Conservation (phyloP, 2,113 vertebrate genomes). For the Phyllostomus hastatus region DNA sequence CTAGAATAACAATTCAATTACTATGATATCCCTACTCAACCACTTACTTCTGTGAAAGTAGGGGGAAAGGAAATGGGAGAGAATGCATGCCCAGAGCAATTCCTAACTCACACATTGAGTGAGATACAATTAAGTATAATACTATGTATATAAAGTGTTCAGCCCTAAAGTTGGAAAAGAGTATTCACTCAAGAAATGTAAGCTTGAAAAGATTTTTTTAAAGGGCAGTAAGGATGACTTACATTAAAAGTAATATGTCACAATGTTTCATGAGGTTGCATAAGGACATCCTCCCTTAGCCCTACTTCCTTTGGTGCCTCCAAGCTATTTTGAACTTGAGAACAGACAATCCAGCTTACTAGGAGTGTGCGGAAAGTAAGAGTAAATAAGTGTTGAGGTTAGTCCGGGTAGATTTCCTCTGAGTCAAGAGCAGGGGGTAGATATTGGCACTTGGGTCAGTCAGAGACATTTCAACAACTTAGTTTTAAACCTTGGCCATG, state of each 20-base stretch:
- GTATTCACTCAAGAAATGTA: not conserved
- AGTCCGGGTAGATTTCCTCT: not conserved
- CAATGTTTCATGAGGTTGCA: not conserved
- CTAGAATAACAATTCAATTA: not conserved
- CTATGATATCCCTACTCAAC: not conserved
- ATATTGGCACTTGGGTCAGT: not conserved
- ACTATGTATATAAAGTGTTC: not conserved
- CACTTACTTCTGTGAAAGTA: not conserved
- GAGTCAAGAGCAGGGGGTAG: not conserved
- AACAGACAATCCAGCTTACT: not conserved
- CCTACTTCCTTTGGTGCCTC: not conserved
- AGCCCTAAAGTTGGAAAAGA: not conserved
- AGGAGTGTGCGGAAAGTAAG: not conserved
- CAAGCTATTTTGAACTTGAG: not conserved
- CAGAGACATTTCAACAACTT: not conserved
- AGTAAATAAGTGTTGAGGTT: not conserved
- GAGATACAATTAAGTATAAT: not conserved
- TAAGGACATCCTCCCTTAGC: not conserved
- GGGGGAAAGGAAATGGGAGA: not conserved
- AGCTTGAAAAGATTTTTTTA: not conserved
- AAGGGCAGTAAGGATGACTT: slow-evolving; percentile 28
- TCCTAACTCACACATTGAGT: not conserved
- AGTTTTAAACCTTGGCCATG: not conserved
- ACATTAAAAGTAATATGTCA: not conserved
- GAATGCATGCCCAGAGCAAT: not conserved